phyloP scores from a whole-genome alignment of 2,113 vertebrate species.

The Hemiscyllium ocellatum region DNA sequence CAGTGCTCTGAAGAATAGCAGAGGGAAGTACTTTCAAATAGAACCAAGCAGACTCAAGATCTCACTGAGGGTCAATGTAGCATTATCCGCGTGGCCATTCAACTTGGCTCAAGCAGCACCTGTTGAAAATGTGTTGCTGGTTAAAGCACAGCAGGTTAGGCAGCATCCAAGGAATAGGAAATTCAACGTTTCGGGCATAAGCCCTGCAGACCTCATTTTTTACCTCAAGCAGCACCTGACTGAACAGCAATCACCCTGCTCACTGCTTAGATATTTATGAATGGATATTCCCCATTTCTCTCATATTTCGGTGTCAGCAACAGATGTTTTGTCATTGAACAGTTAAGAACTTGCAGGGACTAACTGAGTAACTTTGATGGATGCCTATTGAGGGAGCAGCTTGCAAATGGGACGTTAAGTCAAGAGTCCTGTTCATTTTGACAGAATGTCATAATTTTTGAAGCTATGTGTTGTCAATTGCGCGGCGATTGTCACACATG shows the following conservation, averaged over 20 bases:
- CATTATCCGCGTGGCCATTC: neutral
- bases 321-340: neutral
- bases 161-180: too few relatives aligned
- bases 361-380: neutral
- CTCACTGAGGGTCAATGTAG: neutral
- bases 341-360: neutral
- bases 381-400: neutral
- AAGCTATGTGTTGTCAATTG: neutral
- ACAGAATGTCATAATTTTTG: neutral
- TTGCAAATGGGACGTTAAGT: neutral
- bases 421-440: neutral
- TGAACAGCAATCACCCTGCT: neutral
- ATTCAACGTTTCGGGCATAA: too few relatives aligned
- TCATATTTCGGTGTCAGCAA: neutral
- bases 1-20: neutral
- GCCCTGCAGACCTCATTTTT: too few relatives aligned
- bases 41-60: neutral
- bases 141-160: too few relatives aligned
- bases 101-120: neutral
- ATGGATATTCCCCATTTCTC: neutral
- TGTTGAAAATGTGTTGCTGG: too few relatives aligned
- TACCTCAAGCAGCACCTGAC: neutral
- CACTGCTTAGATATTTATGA: neutral
- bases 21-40: neutral
- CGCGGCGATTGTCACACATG: neutral